Evolutionary conservation across 2,797 vertebrate species (phyloP).

Genomic region (Melanotaenia trifasciata): DNA sequence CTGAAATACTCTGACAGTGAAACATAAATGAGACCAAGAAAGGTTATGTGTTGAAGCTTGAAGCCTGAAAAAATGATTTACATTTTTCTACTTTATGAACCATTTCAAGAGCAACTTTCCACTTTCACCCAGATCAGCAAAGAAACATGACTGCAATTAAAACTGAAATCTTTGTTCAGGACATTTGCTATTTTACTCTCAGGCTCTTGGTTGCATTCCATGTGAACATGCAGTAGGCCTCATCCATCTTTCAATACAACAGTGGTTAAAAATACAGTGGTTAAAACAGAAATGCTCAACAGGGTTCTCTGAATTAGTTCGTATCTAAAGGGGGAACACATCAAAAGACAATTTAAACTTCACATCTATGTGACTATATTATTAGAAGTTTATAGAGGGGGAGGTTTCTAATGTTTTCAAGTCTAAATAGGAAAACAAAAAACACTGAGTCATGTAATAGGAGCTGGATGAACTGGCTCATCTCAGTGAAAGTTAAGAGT

Average conservation of each 20-base stretch:
- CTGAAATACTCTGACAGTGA: conserved; percentile 58
- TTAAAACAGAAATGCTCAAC: conserved; percentile 41
- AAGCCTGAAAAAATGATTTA: conserved; percentile 12
- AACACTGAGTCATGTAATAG: conserved; percentile 26
- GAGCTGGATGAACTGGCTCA: conserved; percentile 41
- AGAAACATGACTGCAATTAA: conserved; percentile 42
- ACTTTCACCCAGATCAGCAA: conserved; percentile 40
- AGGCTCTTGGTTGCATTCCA: conserved; percentile 50
- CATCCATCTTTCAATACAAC: conserved; percentile 40
- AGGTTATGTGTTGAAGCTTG: conserved; percentile 35
- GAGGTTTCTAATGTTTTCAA: conserved; percentile 53
- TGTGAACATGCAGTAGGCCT: conserved; percentile 63
- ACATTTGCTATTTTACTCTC: conserved; percentile 45
- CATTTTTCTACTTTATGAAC: conserved; percentile 30
- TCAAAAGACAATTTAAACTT: conserved; percentile 51
- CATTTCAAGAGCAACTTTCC: conserved; percentile 42
- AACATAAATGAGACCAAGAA: conserved; percentile 62
- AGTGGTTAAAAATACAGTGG: conserved; percentile 51
- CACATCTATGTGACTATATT: conserved; percentile 58
- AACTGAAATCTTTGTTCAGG: conserved; percentile 41
- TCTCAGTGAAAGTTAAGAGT: conserved; percentile 26
- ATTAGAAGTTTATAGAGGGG: conserved; percentile 52
- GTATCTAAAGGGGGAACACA: conserved; percentile 61
- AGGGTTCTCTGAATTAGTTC: conserved; percentile 50
- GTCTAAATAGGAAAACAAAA: conserved; percentile 41